Evolutionary conservation across 2,888 invertebrate genomes (phyloP).

Genomic region (Oligia fasciuncula): DNA sequence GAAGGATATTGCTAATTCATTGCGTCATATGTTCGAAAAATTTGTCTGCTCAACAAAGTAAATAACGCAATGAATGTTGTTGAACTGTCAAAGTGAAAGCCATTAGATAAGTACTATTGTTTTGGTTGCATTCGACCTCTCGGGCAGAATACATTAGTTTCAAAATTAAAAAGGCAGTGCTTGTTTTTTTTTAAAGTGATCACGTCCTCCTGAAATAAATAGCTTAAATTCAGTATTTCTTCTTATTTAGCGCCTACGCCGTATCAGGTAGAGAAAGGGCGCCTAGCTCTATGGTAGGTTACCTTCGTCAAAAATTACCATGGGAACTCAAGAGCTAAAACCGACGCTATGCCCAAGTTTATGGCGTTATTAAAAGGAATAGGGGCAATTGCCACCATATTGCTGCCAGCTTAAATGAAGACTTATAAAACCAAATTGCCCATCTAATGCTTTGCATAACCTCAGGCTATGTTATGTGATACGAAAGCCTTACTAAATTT

Average conservation of each 20-base stretch:
- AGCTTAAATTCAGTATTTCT: not conserved
- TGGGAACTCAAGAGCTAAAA: constrained; percentile 17
- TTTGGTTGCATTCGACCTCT: not conserved
- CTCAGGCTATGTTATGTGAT: not conserved
- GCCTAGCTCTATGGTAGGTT: not conserved
- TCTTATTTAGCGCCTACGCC: not conserved
- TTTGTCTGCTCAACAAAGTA: too few species aligned
- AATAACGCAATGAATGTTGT: too few species aligned
- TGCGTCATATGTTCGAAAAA: too few species aligned
- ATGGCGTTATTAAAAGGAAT: constrained; percentile 56
- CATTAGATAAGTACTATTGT: too few species aligned
- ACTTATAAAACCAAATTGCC: constrained; percentile 44
- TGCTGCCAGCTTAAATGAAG: constrained; percentile 36
- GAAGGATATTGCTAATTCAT: too few species aligned
- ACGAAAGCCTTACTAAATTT: not conserved
- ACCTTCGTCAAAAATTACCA: constrained; percentile 15
- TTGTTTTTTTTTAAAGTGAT: not conserved
- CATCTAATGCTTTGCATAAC: constrained; percentile 20
- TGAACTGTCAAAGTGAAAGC: too few species aligned
- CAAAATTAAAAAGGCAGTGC: not conserved
- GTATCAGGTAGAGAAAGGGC: not conserved
- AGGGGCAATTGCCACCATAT: constrained; percentile 23
- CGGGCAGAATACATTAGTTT: not conserved
- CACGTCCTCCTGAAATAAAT: not conserved
- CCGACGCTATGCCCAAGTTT: constrained; percentile 38